Percentiles rank a stretch among this genome's conserved stretches.
These are phyloP conservation scores for Drosophila cardini DNA, from an alignment of 1,140 invertebrate species.

Conservation along the genomic window DNA sequence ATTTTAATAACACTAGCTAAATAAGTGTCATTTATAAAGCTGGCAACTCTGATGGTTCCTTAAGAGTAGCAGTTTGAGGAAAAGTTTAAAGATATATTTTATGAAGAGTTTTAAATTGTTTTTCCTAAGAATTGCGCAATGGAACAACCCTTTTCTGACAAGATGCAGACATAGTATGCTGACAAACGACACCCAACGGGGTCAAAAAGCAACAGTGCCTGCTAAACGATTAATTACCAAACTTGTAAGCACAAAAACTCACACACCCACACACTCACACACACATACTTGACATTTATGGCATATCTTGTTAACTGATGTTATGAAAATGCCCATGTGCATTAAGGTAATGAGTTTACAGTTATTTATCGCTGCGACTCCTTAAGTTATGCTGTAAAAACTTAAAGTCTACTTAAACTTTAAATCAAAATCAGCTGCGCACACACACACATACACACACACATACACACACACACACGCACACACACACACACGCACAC, in stretches of 20 bases:
- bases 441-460: conserved; percentile 29
- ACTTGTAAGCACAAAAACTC: conserved; percentile 2
- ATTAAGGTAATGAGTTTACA: conserved; percentile 32
- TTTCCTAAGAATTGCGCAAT: neutral
- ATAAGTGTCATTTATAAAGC: neutral
- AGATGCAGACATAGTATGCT: conserved; percentile 22
- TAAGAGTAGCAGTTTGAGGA: neutral
- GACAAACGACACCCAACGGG: conserved; percentile 29
- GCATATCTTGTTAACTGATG: conserved; percentile 13
- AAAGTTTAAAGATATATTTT: conserved; percentile 14
- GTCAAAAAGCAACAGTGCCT: conserved; percentile 48
- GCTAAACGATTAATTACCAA: conserved; percentile 35
- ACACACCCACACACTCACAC: neutral
- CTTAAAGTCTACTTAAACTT: conserved; percentile 38
- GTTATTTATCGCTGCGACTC: conserved; percentile 29
- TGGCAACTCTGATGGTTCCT: neutral
- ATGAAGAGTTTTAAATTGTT: neutral
- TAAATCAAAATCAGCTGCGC: conserved; percentile 28
- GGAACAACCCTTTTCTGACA: conserved; percentile 15
- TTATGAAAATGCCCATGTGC: conserved; percentile 13
- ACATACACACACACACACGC: too few relatives aligned
- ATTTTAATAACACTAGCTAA: neutral
- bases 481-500: conserved; percentile 25
- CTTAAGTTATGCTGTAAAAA: neutral
- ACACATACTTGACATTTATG: conserved; percentile 23